Conservation (phyloP, 2,113 vertebrate genomes). For the Ciconia stormi region DNA sequence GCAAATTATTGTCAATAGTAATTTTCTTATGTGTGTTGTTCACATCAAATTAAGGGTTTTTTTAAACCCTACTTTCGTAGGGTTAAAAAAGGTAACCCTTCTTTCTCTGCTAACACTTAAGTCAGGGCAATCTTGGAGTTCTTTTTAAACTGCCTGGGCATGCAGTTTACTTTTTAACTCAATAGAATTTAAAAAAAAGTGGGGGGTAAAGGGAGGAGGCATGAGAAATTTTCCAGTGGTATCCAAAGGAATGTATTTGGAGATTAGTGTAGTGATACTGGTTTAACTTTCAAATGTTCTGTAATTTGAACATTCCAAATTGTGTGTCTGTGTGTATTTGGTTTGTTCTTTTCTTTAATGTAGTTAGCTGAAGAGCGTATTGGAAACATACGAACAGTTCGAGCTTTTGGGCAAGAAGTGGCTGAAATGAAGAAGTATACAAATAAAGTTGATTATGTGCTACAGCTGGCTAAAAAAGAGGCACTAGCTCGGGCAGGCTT, state of each 20-base stretch:
- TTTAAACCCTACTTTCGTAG: not conserved
- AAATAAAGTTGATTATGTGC: conserved; percentile 79
- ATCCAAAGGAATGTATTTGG: not conserved
- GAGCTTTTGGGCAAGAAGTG: conserved; percentile 93
- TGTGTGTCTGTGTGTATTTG: not conserved
- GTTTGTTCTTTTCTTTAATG: not conserved
- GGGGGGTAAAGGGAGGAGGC: not conserved
- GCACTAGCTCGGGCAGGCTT: conserved; percentile 86
- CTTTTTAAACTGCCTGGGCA: not conserved
- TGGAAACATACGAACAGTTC: conserved; percentile 93
- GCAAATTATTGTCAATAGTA: not conserved
- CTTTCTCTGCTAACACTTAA: not conserved
- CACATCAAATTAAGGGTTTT: rapidly evolving
- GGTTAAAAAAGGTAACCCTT: not conserved
- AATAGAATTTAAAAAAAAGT: not conserved
- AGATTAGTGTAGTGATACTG: not conserved
- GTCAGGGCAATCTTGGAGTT: not conserved
- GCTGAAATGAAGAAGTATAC: conserved; percentile 84
- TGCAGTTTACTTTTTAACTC: not conserved
- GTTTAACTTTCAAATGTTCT: not conserved
- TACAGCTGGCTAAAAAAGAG: conserved; percentile 86
- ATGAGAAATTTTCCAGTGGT: not conserved
- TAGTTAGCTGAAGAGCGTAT: conserved; percentile 96
- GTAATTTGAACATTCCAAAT: not conserved
- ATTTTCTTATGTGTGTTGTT: not conserved